These are phyloP conservation scores for Charina bottae DNA, from an alignment of 2,113 vertebrate genomes.

Conservation along the genomic window DNA sequence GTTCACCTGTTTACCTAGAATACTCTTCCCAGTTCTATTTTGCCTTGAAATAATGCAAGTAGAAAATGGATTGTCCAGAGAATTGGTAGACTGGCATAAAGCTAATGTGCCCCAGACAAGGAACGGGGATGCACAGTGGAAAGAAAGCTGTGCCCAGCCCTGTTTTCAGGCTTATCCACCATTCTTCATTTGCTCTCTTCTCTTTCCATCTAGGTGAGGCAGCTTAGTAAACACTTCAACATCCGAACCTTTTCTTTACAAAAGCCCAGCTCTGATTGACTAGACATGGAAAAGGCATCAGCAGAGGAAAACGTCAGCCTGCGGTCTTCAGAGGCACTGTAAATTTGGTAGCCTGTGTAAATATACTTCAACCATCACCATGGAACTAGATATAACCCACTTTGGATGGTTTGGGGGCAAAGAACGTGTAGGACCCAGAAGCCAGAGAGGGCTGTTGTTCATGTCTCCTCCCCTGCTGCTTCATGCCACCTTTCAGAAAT, in stretches of 20 bases:
- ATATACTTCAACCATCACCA: conserved; percentile 80
- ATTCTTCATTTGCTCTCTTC: neutral
- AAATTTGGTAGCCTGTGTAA: conserved; percentile 69
- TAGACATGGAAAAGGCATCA: conserved; percentile 76
- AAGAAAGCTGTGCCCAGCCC: neutral
- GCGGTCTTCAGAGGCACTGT: conserved; percentile 80
- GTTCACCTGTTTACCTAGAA: neutral
- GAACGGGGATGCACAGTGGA: neutral
- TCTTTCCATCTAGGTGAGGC: conserved; percentile 77
- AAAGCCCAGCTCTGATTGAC: conserved; percentile 89
- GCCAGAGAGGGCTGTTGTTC: neutral
- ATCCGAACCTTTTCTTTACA: conserved; percentile 87
- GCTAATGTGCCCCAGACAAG: neutral
- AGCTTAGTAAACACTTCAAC: conserved; percentile 88
- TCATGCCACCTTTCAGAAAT: conserved; percentile 9
- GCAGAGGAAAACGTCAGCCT: conserved; percentile 76
- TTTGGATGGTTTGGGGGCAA: conserved; percentile 47
- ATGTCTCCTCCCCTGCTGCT: neutral
- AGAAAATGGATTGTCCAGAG: neutral
- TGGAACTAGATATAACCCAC: conserved; percentile 62
- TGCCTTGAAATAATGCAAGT: neutral
- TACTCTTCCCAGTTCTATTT: neutral
- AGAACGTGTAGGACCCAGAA: conserved; percentile 32
- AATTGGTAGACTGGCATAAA: neutral
- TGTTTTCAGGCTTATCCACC: neutral